phyloP scores from a whole-genome alignment of 2,113 vertebrate species.

The Okapia johnstoni region DNA sequence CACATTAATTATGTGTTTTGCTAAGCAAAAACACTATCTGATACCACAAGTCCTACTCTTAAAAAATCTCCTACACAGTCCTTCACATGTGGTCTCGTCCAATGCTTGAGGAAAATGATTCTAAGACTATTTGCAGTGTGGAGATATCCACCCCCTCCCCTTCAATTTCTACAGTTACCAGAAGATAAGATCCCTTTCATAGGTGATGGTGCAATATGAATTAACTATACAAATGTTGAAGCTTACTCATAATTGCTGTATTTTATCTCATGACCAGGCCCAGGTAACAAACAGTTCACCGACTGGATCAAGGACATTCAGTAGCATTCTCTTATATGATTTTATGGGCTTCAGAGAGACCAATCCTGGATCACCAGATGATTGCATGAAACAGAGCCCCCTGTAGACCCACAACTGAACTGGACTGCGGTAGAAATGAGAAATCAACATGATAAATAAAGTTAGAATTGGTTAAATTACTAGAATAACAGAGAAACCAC shows the following conservation, averaged over 20 bases:
- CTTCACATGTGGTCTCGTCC: neutral
- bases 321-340: too few species aligned
- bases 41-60: neutral
- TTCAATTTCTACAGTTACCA: neutral
- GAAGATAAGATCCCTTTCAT: neutral
- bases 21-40: neutral
- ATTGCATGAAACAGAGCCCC: neutral
- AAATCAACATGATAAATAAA: neutral
- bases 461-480: neutral
- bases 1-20: neutral
- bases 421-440: neutral
- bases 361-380: neutral
- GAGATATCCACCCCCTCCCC: accelerated
- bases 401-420: neutral
- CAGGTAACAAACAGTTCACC: neutral
- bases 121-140: neutral
- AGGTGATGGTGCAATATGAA: neutral
- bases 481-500: neutral
- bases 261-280: neutral
- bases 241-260: neutral
- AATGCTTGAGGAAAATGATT: neutral
- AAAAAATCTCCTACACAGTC: neutral
- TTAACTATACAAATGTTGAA: neutral
- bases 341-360: too few species aligned
- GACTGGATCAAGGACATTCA: neutral